These are phyloP conservation scores for Magallana gigas DNA, from an alignment of 1,140 invertebrate species.

Conservation along the genomic window DNA sequence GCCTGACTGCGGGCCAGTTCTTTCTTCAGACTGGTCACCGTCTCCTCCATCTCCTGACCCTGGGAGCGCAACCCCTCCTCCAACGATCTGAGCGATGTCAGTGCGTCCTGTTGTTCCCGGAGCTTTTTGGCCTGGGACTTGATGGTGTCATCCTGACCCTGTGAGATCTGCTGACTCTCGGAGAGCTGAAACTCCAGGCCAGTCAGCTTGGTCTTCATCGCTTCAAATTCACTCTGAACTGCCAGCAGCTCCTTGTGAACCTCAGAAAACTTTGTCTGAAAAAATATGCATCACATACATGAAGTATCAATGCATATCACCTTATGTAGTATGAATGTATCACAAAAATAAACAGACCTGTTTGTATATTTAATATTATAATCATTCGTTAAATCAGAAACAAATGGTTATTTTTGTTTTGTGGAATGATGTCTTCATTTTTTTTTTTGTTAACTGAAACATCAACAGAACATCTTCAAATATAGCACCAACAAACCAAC, in stretches of 20 bases:
- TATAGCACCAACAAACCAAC: background rate
- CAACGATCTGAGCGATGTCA: constrained; percentile 13
- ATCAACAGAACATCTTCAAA: too few species aligned
- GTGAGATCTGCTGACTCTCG: background rate
- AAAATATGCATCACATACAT: background rate
- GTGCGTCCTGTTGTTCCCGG: background rate
- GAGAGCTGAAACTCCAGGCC: constrained; percentile 25
- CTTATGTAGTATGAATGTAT: too few species aligned
- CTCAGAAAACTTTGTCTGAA: constrained; percentile 56
- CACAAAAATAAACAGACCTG: too few species aligned
- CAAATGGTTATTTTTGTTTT: too few species aligned
- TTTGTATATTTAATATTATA: too few species aligned
- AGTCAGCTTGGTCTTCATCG: constrained; percentile 41
- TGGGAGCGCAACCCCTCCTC: constrained; percentile 35
- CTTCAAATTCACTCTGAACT: constrained; percentile 49
- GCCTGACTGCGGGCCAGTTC: constrained; percentile 49
- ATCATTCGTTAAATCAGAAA: too few species aligned
- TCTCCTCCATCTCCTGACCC: constrained; percentile 35
- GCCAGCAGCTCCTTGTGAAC: constrained; percentile 48
- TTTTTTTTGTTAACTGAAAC: too few species aligned
- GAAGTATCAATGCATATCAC: background rate
- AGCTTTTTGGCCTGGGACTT: constrained; percentile 35
- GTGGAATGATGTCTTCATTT: too few species aligned
- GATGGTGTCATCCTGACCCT: constrained; percentile 31
- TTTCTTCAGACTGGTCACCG: constrained; percentile 40